phyloP scores from a whole-genome alignment of 1,140 invertebrate species.

The Andrena cerasifolii region DNA sequence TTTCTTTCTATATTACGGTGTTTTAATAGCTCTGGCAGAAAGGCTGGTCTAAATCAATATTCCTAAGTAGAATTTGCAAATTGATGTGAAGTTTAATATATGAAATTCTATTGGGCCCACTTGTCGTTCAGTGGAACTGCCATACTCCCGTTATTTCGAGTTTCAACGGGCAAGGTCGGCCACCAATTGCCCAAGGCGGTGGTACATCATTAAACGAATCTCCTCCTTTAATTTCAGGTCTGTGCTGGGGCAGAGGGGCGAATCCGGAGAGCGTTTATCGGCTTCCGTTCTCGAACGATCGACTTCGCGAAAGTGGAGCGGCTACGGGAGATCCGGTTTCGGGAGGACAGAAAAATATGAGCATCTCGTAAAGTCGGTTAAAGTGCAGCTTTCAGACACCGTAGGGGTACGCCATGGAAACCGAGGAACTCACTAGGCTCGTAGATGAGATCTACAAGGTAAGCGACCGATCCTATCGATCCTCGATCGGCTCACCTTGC shows the following conservation, averaged over 20 bases:
- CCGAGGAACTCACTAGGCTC: slow-evolving; percentile 93
- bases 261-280: slow-evolving; percentile 5
- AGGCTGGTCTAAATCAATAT: no score
- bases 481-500: background rate
- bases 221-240: slow-evolving; percentile 35
- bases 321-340: slow-evolving; percentile 71
- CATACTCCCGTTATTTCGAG: no score
- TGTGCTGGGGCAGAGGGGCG: background rate
- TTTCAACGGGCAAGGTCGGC: background rate
- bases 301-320: slow-evolving; percentile 71
- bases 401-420: slow-evolving; percentile 86
- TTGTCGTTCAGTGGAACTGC: background rate
- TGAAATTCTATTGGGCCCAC: background rate
- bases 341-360: slow-evolving; percentile 76
- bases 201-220: background rate
- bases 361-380: slow-evolving; percentile 74
- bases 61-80: no score
- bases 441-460: slow-evolving; percentile 95
- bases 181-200: background rate
- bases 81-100: no score
- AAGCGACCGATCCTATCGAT: slow-evolving; percentile 70
- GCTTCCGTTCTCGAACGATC: slow-evolving; percentile 56
- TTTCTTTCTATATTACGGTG: no score
- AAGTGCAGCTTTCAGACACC: slow-evolving; percentile 69
- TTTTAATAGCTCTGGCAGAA: no score